Percentiles rank a stretch among this genome's conserved stretches.
These are phyloP conservation scores for Athrips mouffetella DNA, from an alignment of 2,888 invertebrate genomes.

Conservation along the genomic window DNA sequence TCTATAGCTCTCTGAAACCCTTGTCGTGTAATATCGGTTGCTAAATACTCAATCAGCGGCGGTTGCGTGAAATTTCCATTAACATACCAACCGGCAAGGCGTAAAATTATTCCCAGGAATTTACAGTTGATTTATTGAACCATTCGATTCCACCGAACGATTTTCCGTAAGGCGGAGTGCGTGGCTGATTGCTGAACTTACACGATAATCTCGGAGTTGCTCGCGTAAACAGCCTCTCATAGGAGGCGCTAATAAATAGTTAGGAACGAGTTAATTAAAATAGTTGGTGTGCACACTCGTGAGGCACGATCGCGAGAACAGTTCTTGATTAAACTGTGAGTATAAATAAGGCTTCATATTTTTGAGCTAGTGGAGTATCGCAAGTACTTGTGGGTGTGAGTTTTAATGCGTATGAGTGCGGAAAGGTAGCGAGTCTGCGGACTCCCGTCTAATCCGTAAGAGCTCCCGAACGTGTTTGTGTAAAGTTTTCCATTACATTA, in stretches of 20 bases:
- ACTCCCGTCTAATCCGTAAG: conserved; percentile 48
- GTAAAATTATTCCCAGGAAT: conserved; percentile 3
- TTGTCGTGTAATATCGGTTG: conserved; percentile 4
- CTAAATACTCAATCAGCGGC: conserved; percentile 7
- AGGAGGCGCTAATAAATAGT: conserved; percentile 36
- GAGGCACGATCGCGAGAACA: conserved; percentile 17
- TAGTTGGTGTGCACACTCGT: conserved; percentile 30
- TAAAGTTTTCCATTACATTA: conserved; percentile 70
- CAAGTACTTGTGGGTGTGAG: conserved; percentile 44
- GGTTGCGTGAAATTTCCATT: neutral
- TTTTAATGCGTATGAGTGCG: conserved; percentile 56
- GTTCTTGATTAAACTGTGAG: conserved; percentile 37
- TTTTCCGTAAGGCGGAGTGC: conserved; percentile 20
- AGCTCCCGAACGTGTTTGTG: conserved; percentile 54
- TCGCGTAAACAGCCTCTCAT: conserved; percentile 25
- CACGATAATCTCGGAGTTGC: conserved; percentile 29
- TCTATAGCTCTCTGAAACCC: neutral
- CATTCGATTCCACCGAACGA: conserved; percentile 23
- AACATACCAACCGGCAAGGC: neutral
- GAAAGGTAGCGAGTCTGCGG: conserved; percentile 23
- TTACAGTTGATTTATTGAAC: conserved; percentile 26
- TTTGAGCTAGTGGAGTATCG: conserved; percentile 35
- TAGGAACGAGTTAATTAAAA: conserved; percentile 39
- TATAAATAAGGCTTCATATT: conserved; percentile 35
- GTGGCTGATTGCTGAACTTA: conserved; percentile 37